phyloP scores from a whole-genome alignment of 2,113 vertebrate species.

The Mixornis gularis region DNA sequence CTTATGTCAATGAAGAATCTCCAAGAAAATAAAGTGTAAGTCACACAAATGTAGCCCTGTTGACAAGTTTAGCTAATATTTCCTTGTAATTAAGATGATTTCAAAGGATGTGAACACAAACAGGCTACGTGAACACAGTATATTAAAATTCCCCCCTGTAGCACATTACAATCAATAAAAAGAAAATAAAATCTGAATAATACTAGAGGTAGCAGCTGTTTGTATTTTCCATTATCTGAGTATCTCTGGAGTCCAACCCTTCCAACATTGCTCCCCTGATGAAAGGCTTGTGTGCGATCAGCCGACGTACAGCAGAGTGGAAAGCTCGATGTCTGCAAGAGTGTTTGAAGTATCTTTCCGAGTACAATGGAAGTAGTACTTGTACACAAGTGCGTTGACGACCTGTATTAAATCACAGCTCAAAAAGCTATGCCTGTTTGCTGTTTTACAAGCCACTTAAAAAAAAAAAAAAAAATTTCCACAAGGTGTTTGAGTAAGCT shows the following conservation, averaged over 20 bases:
- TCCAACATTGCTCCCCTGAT: slow-evolving; percentile 58
- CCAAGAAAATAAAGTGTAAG: slow-evolving; percentile 20
- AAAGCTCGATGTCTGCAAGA: slow-evolving; percentile 25
- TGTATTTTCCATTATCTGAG: slow-evolving; percentile 74
- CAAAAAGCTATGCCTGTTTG: slow-evolving; percentile 33
- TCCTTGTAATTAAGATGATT: slow-evolving; percentile 44
- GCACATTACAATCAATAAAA: slow-evolving; percentile 70
- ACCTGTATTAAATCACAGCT: slow-evolving; percentile 46
- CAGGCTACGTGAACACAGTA: slow-evolving; percentile 62
- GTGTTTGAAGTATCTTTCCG: slow-evolving; percentile 45
- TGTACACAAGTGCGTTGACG: slow-evolving; percentile 44
- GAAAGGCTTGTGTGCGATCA: slow-evolving; percentile 50
- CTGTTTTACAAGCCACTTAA: slow-evolving; percentile 43
- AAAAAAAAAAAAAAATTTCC: slow-evolving; percentile 8
- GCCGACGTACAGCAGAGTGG: slow-evolving; percentile 39
- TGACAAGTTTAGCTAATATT: slow-evolving; percentile 70
- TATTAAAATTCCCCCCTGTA: slow-evolving; percentile 44
- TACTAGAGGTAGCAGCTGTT: slow-evolving; percentile 98
- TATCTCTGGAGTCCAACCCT: slow-evolving; percentile 67
- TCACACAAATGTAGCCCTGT: slow-evolving; percentile 24
- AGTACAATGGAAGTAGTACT: slow-evolving; percentile 29
- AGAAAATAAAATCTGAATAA: slow-evolving; percentile 80
- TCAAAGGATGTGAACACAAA: slow-evolving; percentile 68
- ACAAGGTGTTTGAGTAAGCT: slow-evolving; percentile 63
- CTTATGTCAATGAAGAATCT: neutral